Conservation (phyloP, 2,888 invertebrate genomes). For the Spisula subtruncata region DNA sequence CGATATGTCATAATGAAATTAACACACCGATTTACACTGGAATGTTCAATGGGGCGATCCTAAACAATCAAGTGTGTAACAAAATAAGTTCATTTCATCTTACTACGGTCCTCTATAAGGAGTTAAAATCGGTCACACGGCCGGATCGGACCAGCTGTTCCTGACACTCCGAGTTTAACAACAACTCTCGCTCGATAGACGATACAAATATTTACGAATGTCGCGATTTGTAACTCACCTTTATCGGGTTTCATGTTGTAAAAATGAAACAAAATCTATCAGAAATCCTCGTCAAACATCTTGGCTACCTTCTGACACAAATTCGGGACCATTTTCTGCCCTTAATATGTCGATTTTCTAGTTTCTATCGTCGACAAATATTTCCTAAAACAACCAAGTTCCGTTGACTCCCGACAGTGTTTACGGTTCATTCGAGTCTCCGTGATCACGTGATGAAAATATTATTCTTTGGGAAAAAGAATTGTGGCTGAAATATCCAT, state of each 20-base stretch:
- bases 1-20: background rate
- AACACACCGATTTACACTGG: background rate
- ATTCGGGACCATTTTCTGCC: background rate
- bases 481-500: background rate
- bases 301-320: background rate
- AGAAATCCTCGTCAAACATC: constrained; percentile 3
- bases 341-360: background rate
- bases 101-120: background rate
- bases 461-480: background rate
- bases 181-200: background rate
- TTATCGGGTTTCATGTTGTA: constrained; percentile 65
- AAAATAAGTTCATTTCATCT: background rate
- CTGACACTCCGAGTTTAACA: background rate
- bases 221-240: constrained; percentile 50
- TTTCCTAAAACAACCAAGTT: background rate
- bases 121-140: background rate
- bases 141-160: background rate
- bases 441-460: constrained; percentile 58
- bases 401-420: constrained; percentile 23
- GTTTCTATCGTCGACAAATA: constrained; percentile 35
- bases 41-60: background rate
- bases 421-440: constrained; percentile 42
- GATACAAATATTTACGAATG: background rate
- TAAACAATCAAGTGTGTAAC: background rate
- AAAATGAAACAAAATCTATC: constrained; percentile 18